Evolutionary conservation across 2,888 invertebrate genomes (phyloP).

Genomic region (Leptothorax acervorum): DNA sequence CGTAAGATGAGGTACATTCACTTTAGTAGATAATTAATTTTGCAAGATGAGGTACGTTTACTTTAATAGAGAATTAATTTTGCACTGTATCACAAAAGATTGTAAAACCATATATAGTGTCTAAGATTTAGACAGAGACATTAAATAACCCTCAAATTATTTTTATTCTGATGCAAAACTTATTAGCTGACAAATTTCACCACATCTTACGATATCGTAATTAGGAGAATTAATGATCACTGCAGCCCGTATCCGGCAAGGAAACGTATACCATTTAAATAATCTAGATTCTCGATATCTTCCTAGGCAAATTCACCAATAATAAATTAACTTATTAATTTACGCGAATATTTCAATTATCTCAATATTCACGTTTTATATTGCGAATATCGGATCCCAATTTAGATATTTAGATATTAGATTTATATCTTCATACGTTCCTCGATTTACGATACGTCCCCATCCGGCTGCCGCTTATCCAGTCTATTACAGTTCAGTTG

Average conservation of each 20-base stretch:
- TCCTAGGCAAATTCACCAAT: background rate
- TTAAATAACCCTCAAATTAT: background rate
- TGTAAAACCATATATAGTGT: background rate
- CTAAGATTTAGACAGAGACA: background rate
- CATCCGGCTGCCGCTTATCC: slow-evolving; percentile 72
- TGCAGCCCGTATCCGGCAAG: slow-evolving; percentile 44
- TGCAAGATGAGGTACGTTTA: background rate
- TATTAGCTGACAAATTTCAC: background rate
- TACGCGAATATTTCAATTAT: slow-evolving; percentile 8
- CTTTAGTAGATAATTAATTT: background rate
- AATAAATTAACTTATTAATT: background rate
- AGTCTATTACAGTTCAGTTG: slow-evolving; percentile 60
- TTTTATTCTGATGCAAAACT: slow-evolving; percentile 15
- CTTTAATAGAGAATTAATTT: background rate
- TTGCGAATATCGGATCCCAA: slow-evolving; percentile 11
- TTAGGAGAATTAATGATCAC: background rate
- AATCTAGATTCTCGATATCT: slow-evolving; percentile 10
- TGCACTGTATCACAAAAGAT: background rate
- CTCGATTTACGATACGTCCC: slow-evolving; percentile 29
- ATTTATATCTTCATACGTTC: background rate
- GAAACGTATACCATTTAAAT: slow-evolving; percentile 23
- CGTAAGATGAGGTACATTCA: background rate
- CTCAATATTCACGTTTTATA: slow-evolving; percentile 15
- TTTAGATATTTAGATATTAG: background rate
- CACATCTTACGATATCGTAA: background rate